These are phyloP conservation scores for Lasioglossum villosulum DNA, from an alignment of 2,888 invertebrate genomes.

Conservation along the genomic window DNA sequence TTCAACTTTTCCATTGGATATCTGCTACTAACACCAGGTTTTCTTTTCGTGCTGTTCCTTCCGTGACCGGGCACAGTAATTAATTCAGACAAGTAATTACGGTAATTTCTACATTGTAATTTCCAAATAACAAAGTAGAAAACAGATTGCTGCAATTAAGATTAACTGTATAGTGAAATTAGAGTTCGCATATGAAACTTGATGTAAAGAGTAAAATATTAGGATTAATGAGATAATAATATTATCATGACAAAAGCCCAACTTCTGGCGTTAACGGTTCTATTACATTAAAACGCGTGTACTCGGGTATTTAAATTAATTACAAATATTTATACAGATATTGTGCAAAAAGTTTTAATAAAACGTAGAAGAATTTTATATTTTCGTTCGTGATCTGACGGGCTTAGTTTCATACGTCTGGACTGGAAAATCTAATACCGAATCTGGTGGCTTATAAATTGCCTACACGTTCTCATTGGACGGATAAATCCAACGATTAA, in stretches of 20 bases:
- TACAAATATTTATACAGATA: background rate
- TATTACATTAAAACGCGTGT: background rate
- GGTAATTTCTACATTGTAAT: background rate
- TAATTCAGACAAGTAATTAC: background rate
- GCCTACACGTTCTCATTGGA: background rate
- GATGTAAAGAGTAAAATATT: background rate
- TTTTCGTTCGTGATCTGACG: background rate
- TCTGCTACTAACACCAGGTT: background rate
- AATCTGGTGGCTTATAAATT: background rate
- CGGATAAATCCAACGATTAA: background rate
- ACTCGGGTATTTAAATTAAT: background rate
- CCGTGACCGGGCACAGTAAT: background rate
- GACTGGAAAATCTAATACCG: background rate
- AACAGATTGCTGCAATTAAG: background rate
- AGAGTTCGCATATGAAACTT: background rate
- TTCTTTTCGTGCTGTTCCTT: background rate
- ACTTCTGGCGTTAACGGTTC: background rate
- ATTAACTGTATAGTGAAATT: background rate
- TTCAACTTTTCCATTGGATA: background rate
- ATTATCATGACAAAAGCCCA: background rate
- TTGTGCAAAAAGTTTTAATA: background rate
- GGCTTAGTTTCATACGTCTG: background rate
- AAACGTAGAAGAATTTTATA: background rate
- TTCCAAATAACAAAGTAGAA: background rate
- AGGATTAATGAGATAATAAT: background rate